Base-by-base conservation (phyloP, 2,888 invertebrate genomes). In the Andrena hattorfiana region DNA sequence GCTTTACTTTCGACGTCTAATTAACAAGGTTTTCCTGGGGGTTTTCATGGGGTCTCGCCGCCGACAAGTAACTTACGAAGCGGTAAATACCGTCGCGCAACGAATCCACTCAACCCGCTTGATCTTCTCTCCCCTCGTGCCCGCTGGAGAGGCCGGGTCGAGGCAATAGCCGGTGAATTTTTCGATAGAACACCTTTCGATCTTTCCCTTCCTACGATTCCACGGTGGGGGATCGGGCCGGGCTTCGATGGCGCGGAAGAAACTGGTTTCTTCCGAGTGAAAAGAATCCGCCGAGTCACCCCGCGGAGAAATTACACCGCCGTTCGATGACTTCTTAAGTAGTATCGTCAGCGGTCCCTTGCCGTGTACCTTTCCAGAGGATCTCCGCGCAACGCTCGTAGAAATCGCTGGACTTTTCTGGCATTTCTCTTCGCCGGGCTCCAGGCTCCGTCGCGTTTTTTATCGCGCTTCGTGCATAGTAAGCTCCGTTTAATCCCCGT, bases 231-330 rank as follows among this genome's bases (percentile, higher is more conserved):
- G 67, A 20, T 16, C 20, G 30, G 8, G 13, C 48, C 7, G 48
- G 28, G 60, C 56, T 23, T 56, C 77, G 74, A 81, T 73, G 69
- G 73, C 23, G 80, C 85, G 78, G 81, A 84, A 86, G 83, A 84
- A 85, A 83, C 85, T 78, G 80, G 83, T 89, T 85, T 83, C 79
- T 78, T 84, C 70, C 85, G 74, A 80, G 51, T 84, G 82, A 69
- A 67, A 89, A 79, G 84, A 88, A 86, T 89, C 77, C 82, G 83
- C 79, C 81, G 84, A 81, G 84, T 87, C 86, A 85, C 69, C 86
- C 67, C 48, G 67, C 77, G 77, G 72, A 62, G 78, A 76, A 81
- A 88, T 84, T 85, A 83, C 76, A 73, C 56, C 56, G 66, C 42
- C 70, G 67, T 56, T 51, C 73, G 79, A 83, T 73, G 83, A 85